Base-by-base conservation (phyloP, 64 coral and sea anemone genomes). In the Stylophora pistillata region DNA sequence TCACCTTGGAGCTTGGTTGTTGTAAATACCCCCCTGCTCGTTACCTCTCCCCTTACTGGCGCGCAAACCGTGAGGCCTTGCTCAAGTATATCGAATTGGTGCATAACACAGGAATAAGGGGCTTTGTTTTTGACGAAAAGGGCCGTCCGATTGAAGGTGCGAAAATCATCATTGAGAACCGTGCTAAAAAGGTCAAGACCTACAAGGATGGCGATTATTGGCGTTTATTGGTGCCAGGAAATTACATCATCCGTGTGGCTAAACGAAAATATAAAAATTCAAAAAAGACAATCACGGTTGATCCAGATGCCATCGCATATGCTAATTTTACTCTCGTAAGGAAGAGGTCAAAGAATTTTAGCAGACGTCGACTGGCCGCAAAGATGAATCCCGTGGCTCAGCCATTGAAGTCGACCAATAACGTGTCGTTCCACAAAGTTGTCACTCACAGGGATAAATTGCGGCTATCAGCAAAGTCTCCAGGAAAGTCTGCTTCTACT, bases 1-100 rank as follows among this genome's bases (percentile, higher is more conserved):
- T 99, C 52, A 99, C 97, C 3, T 59, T 99, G 4, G 97, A 99
- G 62, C 74, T 99, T 37, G 94, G 97, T 61, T 99, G 97, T 66
- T 99, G 97, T 74, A 99, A 99, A 29, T 99, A 79, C 34, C 97
- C 97, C 0, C 91, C 88, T 13, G 94, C 90, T 9, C 53, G 25
- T 26, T 86, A 93, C n/a, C 53, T 99, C 2, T 25, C 21, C 53
- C 71, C 61, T 10, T 99, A 95, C 72, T 99, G 97, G 97, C 57
- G 73, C 23, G 93, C 90, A 32, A 99, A 99, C 75, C 90, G 88
- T 11, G 16, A 81, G 16, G 93, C 97, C 16, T 78, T 99, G 13
- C 79, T 95, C 9, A 90, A 80, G 13, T 97, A 87, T 74, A 90
- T 90, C 56, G 78, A 89, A 52, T 59, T 95, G 61, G 93, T 99